These are phyloP conservation scores for Nasonia giraulti DNA, from an alignment of 1,140 invertebrate genomes.

Conservation along the genomic window DNA sequence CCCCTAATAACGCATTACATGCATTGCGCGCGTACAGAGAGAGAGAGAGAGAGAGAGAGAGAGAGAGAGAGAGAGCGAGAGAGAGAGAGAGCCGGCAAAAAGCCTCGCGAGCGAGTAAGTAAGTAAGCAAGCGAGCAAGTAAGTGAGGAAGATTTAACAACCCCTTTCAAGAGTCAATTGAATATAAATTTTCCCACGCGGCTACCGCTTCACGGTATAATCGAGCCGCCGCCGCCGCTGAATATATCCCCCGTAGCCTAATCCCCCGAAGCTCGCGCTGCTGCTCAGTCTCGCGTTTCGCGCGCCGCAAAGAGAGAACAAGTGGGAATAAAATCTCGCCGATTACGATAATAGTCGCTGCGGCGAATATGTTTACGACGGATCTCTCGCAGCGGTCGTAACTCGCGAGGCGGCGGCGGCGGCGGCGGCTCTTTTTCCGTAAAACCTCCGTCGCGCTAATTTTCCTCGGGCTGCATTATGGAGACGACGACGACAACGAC, in stretches of 20 bases:
- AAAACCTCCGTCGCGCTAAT: background rate
- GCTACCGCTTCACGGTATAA: slow-evolving; percentile 28
- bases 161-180: slow-evolving; percentile 43
- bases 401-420: background rate
- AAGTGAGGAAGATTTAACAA: slow-evolving; percentile 42
- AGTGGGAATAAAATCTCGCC: slow-evolving; percentile 36
- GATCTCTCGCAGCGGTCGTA: background rate
- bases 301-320: slow-evolving; percentile 1
- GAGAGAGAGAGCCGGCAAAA: slow-evolving; percentile 2
- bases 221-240: background rate
- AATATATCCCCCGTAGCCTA: background rate
- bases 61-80: too few relatives aligned
- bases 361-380: slow-evolving; percentile 9
- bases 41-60: too few relatives aligned
- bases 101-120: background rate
- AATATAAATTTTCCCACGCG: slow-evolving; percentile 52
- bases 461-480: background rate
- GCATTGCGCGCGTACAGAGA: background rate
- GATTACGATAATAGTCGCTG: slow-evolving; percentile 34
- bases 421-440: background rate
- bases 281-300: background rate
- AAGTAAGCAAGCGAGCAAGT: background rate
- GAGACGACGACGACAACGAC: background rate
- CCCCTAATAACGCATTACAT: slow-evolving; percentile 45
- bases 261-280: background rate